Evolutionary conservation across 2,113 vertebrate species (phyloP).

Genomic region (Takifugu flavidus): DNA sequence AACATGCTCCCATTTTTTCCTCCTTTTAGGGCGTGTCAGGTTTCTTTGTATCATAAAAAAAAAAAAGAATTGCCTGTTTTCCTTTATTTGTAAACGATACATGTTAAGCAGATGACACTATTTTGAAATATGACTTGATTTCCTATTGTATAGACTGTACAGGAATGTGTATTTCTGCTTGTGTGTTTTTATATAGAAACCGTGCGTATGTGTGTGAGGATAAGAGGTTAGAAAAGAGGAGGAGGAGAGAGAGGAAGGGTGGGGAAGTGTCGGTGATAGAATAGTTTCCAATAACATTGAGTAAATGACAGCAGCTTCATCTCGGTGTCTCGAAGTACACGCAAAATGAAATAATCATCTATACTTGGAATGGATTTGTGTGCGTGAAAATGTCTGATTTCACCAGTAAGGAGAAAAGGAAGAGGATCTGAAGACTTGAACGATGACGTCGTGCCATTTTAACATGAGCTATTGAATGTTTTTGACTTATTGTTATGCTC

Average conservation of each 20-base stretch:
- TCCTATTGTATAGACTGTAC: constrained; percentile 75
- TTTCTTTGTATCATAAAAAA: constrained; percentile 69
- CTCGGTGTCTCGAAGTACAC: constrained; percentile 57
- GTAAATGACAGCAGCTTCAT: constrained; percentile 58
- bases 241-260: constrained; percentile 8
- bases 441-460: constrained; percentile 41
- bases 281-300: constrained; percentile 52
- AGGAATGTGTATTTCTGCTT: constrained; percentile 68
- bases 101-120: constrained; percentile 75
- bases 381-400: constrained; percentile 33
- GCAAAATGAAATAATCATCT: constrained; percentile 50
- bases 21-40: constrained; percentile 67
- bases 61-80: constrained; percentile 65
- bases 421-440: constrained; percentile 53
- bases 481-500: constrained; percentile 55
- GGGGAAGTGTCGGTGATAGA: constrained; percentile 36
- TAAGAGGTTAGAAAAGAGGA: constrained; percentile 2
- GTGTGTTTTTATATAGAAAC: constrained; percentile 72
- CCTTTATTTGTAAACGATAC: constrained; percentile 73
- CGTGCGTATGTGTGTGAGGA: constrained; percentile 54
- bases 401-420: constrained; percentile 38
- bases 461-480: constrained; percentile 57
- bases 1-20: constrained; percentile 66
- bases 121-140: constrained; percentile 77
- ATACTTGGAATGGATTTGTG: constrained; percentile 45